Conservation (phyloP, 2,113 vertebrate genomes). For the Apodemus sylvaticus region DNA sequence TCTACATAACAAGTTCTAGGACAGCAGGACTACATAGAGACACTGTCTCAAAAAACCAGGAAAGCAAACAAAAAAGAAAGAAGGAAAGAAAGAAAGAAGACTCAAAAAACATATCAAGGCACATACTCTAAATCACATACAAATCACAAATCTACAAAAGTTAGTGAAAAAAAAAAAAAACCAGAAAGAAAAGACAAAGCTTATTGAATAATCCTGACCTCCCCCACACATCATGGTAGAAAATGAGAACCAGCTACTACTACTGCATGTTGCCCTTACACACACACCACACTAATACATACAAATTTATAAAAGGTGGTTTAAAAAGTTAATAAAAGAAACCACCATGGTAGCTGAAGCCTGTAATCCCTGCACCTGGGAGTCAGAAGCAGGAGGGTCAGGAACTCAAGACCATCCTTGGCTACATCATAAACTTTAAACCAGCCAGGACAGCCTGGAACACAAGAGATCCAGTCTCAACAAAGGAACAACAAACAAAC, state of each 20-base stretch:
- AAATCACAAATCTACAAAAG: not conserved
- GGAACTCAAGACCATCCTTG: not conserved
- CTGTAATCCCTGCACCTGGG: not conserved
- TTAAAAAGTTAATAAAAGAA: not conserved
- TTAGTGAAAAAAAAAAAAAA: not conserved
- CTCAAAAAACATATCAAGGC: not conserved
- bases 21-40: not conserved
- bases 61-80: not conserved
- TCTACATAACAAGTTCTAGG: not conserved
- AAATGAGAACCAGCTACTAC: not conserved
- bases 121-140: constrained; percentile 16
- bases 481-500: not conserved
- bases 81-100: not conserved
- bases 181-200: not conserved
- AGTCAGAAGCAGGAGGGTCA: not conserved
- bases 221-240: not conserved
- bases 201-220: not conserved
- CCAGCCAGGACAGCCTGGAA: not conserved
- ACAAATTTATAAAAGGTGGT: not conserved
- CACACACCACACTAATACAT: not conserved
- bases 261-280: not conserved
- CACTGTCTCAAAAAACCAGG: not conserved
- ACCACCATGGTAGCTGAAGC: not conserved
- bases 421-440: not conserved
- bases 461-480: not conserved